These are phyloP conservation scores for Megalops cyprinoides DNA, from an alignment of 2,797 vertebrate genomes.

Conservation along the genomic window DNA sequence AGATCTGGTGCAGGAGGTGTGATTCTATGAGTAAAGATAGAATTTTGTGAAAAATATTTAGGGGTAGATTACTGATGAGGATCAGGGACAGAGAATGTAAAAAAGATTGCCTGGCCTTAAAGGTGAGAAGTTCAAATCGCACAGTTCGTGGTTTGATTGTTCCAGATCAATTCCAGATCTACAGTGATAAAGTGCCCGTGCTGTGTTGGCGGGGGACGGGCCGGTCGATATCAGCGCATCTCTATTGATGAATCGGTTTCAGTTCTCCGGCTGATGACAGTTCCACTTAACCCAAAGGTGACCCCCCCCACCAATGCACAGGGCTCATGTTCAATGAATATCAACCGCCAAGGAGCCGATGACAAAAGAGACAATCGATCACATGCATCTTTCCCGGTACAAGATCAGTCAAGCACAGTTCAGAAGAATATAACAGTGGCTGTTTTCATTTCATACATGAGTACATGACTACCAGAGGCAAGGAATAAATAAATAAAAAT, in stretches of 20 bases:
- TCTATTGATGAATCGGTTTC: constrained; percentile 39
- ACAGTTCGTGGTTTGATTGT: constrained; percentile 47
- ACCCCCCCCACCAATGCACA: constrained; percentile 36
- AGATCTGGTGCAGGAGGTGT: not conserved
- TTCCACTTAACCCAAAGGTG: constrained; percentile 30
- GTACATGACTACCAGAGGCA: too few species aligned
- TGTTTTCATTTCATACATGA: too few species aligned
- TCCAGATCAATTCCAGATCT: constrained; percentile 52
- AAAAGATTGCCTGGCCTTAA: constrained; percentile 36
- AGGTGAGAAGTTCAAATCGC: constrained; percentile 54
- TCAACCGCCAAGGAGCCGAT: constrained; percentile 42
- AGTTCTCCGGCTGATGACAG: constrained; percentile 7
- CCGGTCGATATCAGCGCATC: constrained; percentile 22
- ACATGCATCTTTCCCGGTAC: not conserved
- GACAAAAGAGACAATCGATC: constrained; percentile 41
- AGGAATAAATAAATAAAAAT: too few species aligned
- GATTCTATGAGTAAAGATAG: constrained; percentile 25
- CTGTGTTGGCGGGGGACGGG: not conserved
- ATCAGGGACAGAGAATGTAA: constrained; percentile 2
- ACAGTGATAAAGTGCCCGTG: constrained; percentile 46
- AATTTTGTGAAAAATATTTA: constrained; percentile 15
- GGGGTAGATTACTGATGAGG: constrained; percentile 9
- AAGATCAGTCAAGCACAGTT: constrained; percentile 35
- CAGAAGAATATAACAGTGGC: too few species aligned
- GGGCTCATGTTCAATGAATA: constrained; percentile 39